phyloP scores from a whole-genome alignment of 2,888 invertebrate species.

The Drosophila seclusa region DNA sequence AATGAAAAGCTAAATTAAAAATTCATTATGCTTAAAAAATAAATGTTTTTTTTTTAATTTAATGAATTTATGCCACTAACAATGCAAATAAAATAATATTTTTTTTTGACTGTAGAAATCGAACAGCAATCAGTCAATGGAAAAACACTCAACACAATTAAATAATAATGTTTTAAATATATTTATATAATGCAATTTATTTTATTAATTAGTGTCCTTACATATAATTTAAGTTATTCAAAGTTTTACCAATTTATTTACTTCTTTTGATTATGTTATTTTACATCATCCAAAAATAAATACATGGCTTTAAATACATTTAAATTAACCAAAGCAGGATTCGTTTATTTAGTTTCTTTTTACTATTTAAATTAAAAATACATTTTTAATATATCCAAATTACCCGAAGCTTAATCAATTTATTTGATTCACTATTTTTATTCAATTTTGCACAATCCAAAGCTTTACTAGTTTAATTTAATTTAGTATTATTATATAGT shows the following conservation, averaged over 20 bases:
- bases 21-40: neutral
- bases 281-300: neutral
- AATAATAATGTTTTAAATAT: neutral
- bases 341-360: no score
- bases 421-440: neutral
- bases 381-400: neutral
- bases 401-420: neutral
- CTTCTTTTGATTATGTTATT: neutral
- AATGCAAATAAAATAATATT: neutral
- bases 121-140: neutral
- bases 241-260: neutral
- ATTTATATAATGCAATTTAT: neutral
- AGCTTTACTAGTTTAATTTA: neutral
- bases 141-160: neutral
- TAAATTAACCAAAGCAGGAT: neutral
- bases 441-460: neutral
- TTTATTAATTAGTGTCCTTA: neutral
- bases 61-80: neutral
- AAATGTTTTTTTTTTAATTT: neutral
- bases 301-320: neutral
- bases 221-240: no score
- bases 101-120: neutral
- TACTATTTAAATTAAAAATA: neutral
- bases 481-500: neutral
- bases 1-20: neutral